Evolutionary conservation across 2,888 invertebrate genomes (phyloP).

Genomic region (Hemaris fuciformis): DNA sequence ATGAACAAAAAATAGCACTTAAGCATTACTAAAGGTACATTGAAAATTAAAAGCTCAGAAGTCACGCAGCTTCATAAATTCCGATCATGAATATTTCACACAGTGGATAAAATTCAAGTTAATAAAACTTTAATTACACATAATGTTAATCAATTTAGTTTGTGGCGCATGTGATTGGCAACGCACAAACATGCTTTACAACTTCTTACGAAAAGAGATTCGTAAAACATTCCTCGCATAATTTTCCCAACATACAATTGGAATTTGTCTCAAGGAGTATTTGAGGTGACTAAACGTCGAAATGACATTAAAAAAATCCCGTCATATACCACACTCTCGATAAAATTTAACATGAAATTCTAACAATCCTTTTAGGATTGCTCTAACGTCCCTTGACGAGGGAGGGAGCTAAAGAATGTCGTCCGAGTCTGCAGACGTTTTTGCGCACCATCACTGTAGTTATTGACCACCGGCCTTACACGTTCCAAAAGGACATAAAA

Average conservation of each 20-base stretch:
- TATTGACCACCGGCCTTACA: conserved; percentile 53
- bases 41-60: not conserved
- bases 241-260: not conserved
- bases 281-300: not conserved
- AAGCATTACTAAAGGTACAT: not conserved
- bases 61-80: not conserved
- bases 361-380: conserved; percentile 53
- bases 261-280: not conserved
- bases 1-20: not conserved
- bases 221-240: not conserved
- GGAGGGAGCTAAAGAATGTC: conserved; percentile 61
- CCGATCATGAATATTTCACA: not conserved
- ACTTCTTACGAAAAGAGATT: not conserved
- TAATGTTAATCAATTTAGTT: not conserved
- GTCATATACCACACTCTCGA: conserved; percentile 23
- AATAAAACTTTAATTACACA: not conserved
- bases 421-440: conserved; percentile 66
- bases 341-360: conserved; percentile 36
- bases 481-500: conserved; percentile 3
- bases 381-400: conserved; percentile 52
- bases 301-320: conserved; percentile 24
- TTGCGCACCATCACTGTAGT: conserved; percentile 58
- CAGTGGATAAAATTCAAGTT: not conserved
- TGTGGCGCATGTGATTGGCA: not conserved
- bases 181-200: not conserved